Conservation (phyloP, 2,888 invertebrate genomes). For the Rhorus exstirpatorius region DNA sequence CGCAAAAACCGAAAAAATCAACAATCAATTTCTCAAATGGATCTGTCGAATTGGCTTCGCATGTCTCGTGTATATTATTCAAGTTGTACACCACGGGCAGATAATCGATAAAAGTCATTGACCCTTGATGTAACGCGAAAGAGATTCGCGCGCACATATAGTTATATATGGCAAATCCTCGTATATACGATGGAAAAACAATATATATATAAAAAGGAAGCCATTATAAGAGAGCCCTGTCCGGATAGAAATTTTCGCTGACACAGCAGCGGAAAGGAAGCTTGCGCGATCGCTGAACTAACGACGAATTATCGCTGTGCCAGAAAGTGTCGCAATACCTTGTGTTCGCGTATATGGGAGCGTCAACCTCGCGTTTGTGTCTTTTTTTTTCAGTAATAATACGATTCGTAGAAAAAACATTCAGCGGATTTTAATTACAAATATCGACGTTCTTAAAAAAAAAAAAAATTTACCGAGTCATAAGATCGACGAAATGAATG, state of each 20-base stretch:
- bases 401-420: constrained; percentile 21
- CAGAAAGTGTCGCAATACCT: constrained; percentile 58
- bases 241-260: constrained; percentile 64
- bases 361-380: constrained; percentile 48
- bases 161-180: constrained; percentile 43
- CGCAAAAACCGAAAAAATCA: no score
- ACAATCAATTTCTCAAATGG: no score
- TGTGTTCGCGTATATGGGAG: constrained; percentile 28
- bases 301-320: constrained; percentile 29
- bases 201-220: constrained; percentile 1
- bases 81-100: constrained; percentile 65
- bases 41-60: not conserved
- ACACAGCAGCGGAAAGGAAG: constrained; percentile 61
- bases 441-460: not conserved
- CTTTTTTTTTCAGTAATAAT: constrained; percentile 10
- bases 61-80: constrained; percentile 1
- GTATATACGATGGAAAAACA: constrained; percentile 39
- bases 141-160: constrained; percentile 37
- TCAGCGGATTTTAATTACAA: not conserved
- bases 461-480: no score
- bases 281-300: constrained; percentile 29
- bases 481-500: not conserved
- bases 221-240: constrained; percentile 40
- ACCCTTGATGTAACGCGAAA: constrained; percentile 75
- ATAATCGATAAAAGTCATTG: constrained; percentile 84